Evolutionary conservation across 2,797 vertebrate genomes (phyloP).

Genomic region (Numenius phaeopus): DNA sequence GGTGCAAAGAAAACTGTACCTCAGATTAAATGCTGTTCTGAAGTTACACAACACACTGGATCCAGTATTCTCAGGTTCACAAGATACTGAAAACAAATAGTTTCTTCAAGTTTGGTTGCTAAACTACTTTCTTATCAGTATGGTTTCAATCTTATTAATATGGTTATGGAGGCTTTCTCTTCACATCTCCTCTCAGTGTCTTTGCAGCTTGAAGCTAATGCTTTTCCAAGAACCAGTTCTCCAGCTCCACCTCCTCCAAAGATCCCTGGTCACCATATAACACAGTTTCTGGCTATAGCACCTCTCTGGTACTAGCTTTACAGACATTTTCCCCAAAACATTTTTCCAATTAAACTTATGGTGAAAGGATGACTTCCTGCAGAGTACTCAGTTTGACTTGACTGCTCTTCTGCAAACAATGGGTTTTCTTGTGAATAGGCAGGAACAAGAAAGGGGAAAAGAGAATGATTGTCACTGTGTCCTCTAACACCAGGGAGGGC

Average conservation of each 20-base stretch:
- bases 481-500: background rate
- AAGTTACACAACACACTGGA: background rate
- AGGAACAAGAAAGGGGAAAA: background rate
- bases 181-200: background rate
- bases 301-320: conserved; percentile 21
- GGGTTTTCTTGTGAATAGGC: background rate
- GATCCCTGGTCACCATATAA: background rate
- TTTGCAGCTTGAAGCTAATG: background rate
- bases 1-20: background rate
- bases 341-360: conserved; percentile 37
- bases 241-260: background rate
- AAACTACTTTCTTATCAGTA: background rate
- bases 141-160: background rate
- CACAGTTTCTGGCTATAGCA: background rate
- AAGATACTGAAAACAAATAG: background rate
- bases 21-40: background rate
- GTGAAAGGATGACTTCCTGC: conserved; percentile 45
- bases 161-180: background rate
- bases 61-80: background rate
- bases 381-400: conserved; percentile 41
- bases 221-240: background rate
- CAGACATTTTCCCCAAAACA: conserved; percentile 44
- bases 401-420: conserved; percentile 30
- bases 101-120: background rate
- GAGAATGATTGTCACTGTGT: background rate